Evolutionary conservation across 2,797 vertebrate species (phyloP).

Genomic region (Poecile montanus): DNA sequence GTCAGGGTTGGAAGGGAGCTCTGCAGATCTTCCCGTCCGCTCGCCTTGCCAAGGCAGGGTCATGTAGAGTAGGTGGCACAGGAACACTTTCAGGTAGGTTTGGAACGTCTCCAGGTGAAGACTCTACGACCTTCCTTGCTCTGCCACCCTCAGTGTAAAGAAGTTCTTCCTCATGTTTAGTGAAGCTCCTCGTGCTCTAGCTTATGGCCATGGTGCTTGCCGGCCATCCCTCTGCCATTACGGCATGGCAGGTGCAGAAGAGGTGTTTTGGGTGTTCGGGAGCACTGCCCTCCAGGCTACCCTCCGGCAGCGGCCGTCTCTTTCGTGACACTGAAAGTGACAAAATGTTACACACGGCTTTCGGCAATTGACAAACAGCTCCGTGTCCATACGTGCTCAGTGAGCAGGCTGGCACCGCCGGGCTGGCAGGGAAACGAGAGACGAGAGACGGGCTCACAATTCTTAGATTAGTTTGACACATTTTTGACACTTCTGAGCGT

Average conservation of each 20-base stretch:
- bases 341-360: background rate
- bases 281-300: rapidly evolving
- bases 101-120: background rate
- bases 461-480: constrained; percentile 32
- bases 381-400: background rate
- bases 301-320: background rate
- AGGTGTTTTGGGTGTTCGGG: background rate
- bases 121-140: background rate
- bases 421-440: constrained; percentile 10
- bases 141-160: background rate
- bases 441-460: constrained; percentile 6
- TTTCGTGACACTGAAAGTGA: background rate
- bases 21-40: background rate
- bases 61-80: background rate
- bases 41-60: background rate
- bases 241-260: background rate
- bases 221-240: background rate
- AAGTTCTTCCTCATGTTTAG: background rate
- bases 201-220: background rate
- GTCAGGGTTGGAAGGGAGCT: background rate
- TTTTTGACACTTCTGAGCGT: constrained; percentile 6
- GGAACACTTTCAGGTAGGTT: background rate
- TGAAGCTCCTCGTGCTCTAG: background rate
- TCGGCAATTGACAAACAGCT: background rate
- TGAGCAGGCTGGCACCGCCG: background rate